Evolutionary conservation across 2,888 invertebrate genomes (phyloP).

Genomic region (Congeria kusceri): DNA sequence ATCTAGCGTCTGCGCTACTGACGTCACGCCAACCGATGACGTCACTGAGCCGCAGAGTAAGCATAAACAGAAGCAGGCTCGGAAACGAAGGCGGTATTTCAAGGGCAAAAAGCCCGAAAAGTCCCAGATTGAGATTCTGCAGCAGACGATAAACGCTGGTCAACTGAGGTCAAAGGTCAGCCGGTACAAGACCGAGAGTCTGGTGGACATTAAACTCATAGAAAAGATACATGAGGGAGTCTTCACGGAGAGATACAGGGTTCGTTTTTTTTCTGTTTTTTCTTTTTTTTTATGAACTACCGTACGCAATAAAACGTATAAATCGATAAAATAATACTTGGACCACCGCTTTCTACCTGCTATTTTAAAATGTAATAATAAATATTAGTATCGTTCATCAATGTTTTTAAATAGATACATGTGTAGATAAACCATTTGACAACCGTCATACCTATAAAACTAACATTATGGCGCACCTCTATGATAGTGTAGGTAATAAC

Average conservation of each 20-base stretch:
- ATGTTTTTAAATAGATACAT: no score
- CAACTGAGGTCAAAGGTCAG: conserved; percentile 52
- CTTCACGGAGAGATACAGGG: conserved; percentile 48
- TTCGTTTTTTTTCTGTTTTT: not conserved
- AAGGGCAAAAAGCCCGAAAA: conserved; percentile 23
- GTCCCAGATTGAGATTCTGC: conserved; percentile 38
- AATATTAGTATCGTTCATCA: no score
- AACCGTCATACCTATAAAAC: no score
- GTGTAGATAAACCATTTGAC: no score
- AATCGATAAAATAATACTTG: no score
- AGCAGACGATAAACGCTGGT: conserved; percentile 34
- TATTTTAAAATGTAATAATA: no score
- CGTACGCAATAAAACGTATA: no score
- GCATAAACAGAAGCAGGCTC: conserved; percentile 7
- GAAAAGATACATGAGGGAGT: conserved; percentile 43
- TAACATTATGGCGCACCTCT: no score
- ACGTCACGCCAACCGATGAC: not conserved
- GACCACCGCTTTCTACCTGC: no score
- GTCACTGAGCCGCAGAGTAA: conserved; percentile 1
- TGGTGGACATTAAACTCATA: conserved; percentile 28
- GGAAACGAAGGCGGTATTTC: conserved; percentile 20
- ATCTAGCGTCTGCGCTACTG: not conserved
- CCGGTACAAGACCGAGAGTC: conserved; percentile 46
- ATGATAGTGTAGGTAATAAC: no score
- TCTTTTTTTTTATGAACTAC: no score